Evolutionary conservation across 1,140 invertebrate genomes (phyloP).

Genomic region (Acyrthosiphon pisum): DNA sequence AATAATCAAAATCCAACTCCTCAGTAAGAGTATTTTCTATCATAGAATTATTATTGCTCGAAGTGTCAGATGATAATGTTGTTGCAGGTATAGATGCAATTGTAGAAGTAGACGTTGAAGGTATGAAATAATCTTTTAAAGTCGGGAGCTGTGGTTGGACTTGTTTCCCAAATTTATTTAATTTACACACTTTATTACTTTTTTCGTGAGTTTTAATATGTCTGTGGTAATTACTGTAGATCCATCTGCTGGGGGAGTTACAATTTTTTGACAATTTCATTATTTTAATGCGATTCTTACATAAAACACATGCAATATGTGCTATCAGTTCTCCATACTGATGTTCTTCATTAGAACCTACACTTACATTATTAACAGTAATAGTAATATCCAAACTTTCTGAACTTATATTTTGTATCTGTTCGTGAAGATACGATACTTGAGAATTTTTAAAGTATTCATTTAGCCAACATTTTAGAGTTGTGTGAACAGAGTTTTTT

Average conservation of each 20-base stretch:
- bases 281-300: not conserved
- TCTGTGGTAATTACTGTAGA: not conserved
- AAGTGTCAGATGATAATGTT: not conserved
- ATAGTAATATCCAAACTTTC: not conserved
- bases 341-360: not conserved
- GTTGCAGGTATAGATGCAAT: not conserved
- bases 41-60: not conserved
- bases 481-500: not conserved
- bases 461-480: not conserved
- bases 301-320: not conserved
- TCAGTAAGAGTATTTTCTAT: not conserved
- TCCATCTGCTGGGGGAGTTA: not conserved
- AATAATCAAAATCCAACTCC: not conserved
- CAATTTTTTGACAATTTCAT: not conserved
- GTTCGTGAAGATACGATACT: not conserved
- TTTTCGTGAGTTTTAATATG: not conserved
- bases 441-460: not conserved
- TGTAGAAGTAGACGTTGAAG: not conserved
- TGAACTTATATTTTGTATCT: not conserved
- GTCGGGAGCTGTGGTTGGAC: not conserved
- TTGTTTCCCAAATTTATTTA: not conserved
- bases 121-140: not conserved
- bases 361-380: not conserved
- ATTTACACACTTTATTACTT: not conserved
- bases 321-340: not conserved